Percentiles rank a stretch among this genome's conserved stretches.
Evolutionary conservation across 2,888 invertebrate genomes (phyloP).

Genomic region (Tetanocera ferruginea): DNA sequence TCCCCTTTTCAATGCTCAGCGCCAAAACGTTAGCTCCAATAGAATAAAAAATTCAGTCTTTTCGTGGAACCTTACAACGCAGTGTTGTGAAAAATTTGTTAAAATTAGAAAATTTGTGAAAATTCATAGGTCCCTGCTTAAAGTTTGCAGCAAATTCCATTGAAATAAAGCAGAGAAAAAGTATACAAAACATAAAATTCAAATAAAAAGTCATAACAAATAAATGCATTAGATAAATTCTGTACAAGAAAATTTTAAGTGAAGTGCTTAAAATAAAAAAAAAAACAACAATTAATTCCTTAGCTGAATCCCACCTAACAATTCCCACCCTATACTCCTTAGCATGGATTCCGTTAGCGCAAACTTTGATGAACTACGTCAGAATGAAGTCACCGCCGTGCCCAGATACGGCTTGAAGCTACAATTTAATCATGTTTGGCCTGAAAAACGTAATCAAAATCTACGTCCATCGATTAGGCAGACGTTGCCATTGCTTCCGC

Average conservation of each 20-base stretch:
- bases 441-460: slow-evolving; percentile 79
- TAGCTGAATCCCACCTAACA: neutral
- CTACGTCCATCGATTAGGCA: slow-evolving; percentile 78
- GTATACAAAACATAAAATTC: neutral
- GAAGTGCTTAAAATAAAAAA: neutral
- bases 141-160: neutral
- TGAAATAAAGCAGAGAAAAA: neutral
- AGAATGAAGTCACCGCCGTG: slow-evolving; percentile 66
- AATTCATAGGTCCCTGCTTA: neutral
- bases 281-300: neutral
- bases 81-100: neutral
- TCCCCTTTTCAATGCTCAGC: neutral
- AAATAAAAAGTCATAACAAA: neutral
- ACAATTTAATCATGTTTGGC: slow-evolving; percentile 81
- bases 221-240: neutral
- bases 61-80: neutral
- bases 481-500: slow-evolving; percentile 78
- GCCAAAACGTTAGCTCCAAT: neutral
- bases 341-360: slow-evolving; percentile 62
- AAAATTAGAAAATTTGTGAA: neutral
- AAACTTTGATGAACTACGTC: slow-evolving; percentile 61
- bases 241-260: neutral
- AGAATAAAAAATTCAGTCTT: slow-evolving; percentile 17
- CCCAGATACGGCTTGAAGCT: slow-evolving; percentile 81
- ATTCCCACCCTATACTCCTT: neutral